A percentile compares a stretch with the other conserved stretches of the same genome.
These are phyloP conservation scores for Ifrita kowaldi DNA, from an alignment of 2,113 vertebrate species.

Conservation along the genomic window DNA sequence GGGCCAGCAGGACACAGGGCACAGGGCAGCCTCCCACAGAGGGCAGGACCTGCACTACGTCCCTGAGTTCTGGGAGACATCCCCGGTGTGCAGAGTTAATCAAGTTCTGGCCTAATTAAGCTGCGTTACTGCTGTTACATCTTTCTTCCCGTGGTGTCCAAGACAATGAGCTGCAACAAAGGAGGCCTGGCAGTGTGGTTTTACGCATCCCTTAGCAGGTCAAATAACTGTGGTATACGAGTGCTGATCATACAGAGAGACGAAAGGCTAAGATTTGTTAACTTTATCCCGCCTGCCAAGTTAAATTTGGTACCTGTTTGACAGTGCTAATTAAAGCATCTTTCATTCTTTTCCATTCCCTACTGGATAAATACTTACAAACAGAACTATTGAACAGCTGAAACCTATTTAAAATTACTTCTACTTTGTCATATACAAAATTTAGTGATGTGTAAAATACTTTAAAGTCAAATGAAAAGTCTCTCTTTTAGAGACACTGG, in stretches of 20 bases:
- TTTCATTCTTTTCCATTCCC: neutral
- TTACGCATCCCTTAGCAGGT: neutral
- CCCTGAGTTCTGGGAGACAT: neutral
- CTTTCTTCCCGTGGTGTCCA: neutral
- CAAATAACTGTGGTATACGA: neutral
- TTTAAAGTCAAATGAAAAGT: neutral
- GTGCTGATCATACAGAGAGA: neutral
- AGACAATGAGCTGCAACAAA: neutral
- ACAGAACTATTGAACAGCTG: neutral
- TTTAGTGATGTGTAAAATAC: neutral
- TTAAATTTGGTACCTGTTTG: neutral
- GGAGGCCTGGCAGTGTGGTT: neutral
- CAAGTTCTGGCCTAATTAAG: neutral
- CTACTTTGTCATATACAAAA: neutral
- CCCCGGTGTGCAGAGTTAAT: neutral
- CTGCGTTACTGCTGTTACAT: neutral
- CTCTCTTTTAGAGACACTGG: neutral
- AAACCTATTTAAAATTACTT: neutral
- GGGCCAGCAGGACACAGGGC: neutral
- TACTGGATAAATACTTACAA: neutral
- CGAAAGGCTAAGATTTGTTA: conserved; percentile 5
- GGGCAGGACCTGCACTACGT: fast-evolving
- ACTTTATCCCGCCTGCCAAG: neutral
- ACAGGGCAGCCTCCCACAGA: neutral
- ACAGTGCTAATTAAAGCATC: neutral